Percentiles rank a stretch among this genome's conserved stretches.
Evolutionary conservation across 2,797 vertebrate species (phyloP).

Genomic region (Sebastes glaucus): DNA sequence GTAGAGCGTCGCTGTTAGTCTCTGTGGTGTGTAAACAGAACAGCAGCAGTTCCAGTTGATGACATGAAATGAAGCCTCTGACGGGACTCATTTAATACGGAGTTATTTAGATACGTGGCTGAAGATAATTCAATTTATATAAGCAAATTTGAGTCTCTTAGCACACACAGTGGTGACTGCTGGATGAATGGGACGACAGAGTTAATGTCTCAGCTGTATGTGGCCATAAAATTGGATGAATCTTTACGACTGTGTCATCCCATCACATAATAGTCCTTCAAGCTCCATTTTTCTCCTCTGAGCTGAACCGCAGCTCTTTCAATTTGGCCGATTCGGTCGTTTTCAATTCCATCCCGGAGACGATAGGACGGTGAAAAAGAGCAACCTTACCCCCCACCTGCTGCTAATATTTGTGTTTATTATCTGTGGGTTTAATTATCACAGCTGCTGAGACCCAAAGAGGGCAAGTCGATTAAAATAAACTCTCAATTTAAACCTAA

Average conservation of each 20-base stretch:
- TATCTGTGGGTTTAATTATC: not conserved
- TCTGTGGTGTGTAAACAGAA: not conserved
- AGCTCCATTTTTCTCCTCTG: conserved; percentile 35
- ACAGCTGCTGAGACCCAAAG: not conserved
- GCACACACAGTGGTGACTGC: not conserved
- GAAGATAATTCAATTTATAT: conserved; percentile 20
- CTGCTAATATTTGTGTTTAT: not conserved
- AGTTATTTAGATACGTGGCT: conserved; percentile 15
- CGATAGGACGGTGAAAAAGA: not conserved
- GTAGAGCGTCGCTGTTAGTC: no score
- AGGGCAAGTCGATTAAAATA: not conserved
- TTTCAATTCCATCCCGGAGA: conserved; percentile 6
- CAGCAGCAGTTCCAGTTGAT: not conserved
- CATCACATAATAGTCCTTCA: conserved; percentile 49
- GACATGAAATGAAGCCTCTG: not conserved
- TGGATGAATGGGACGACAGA: conserved; percentile 26
- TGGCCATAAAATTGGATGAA: conserved; percentile 60
- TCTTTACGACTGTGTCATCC: conserved; percentile 54
- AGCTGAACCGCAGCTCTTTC: conserved; percentile 39
- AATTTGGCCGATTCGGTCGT: conserved; percentile 22
- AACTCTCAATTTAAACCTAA: not conserved
- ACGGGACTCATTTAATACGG: not conserved
- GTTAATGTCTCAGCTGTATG: conserved; percentile 48
- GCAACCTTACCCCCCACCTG: not conserved
- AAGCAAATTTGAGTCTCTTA: not conserved